These are phyloP conservation scores for Dynastes hyllus DNA, from an alignment of 2,888 invertebrate genomes.

Conservation along the genomic window DNA sequence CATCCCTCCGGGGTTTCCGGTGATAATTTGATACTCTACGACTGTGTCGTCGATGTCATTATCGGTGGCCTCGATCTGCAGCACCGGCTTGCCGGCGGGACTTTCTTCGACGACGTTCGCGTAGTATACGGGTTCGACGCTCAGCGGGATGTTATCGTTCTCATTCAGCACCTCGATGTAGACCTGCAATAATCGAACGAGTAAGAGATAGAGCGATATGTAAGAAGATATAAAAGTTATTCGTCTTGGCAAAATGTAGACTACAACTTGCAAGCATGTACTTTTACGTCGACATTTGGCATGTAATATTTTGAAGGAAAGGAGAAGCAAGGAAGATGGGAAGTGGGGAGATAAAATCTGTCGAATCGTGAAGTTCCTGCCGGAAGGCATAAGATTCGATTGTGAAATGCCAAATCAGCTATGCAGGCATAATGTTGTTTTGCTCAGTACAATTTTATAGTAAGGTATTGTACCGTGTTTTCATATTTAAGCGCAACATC, in stretches of 20 bases:
- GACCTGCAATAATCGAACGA: constrained; percentile 72
- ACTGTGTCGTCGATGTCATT: constrained; percentile 82
- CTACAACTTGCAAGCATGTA: background rate
- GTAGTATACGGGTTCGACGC: constrained; percentile 89
- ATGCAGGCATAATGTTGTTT: background rate
- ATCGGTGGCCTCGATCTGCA: constrained; percentile 86
- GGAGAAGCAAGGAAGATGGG: background rate
- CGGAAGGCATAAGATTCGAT: background rate
- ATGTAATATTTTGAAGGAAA: no score
- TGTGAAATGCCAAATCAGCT: background rate
- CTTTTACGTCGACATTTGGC: background rate
- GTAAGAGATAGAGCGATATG: background rate
- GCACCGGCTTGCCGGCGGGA: constrained; percentile 81
- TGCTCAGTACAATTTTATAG: background rate
- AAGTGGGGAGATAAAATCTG: background rate
- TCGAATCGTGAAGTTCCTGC: background rate
- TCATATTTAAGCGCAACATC: no score
- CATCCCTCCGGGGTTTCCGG: constrained; percentile 93
- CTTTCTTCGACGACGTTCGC: constrained; percentile 88
- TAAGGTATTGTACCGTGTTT: no score
- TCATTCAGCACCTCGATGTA: constrained; percentile 90
- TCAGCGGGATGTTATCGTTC: constrained; percentile 96
- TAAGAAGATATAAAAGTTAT: background rate
- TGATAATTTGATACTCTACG: constrained; percentile 87
- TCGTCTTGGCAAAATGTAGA: background rate